Conservation (phyloP, 2,888 invertebrate species). For the Ptilodon capucinus region DNA sequence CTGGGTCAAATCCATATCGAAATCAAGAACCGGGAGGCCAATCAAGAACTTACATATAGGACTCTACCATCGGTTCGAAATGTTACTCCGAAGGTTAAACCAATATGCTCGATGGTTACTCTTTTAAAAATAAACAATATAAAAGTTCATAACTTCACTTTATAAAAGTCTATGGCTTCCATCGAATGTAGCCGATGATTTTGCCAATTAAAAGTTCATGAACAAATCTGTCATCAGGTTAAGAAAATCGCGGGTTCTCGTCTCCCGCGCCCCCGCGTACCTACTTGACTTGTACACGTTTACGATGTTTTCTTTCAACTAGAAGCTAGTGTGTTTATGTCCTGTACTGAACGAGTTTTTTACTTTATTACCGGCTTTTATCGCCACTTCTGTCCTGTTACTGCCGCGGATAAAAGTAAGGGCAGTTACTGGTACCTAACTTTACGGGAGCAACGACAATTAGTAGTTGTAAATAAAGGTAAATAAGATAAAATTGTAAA, state of each 20-base stretch:
- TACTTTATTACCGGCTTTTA: constrained; percentile 63
- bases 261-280: constrained; percentile 23
- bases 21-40: no score
- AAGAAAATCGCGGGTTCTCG: constrained; percentile 16
- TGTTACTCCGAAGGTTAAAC: no score
- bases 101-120: no score
- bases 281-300: constrained; percentile 67
- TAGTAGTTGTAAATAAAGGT: constrained; percentile 29
- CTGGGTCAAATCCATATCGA: no score
- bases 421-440: constrained; percentile 15
- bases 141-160: no score
- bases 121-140: no score
- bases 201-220: no score
- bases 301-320: constrained; percentile 73
- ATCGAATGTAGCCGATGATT: no score
- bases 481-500: constrained; percentile 34
- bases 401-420: constrained; percentile 39
- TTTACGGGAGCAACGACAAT: constrained; percentile 22
- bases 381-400: constrained; percentile 50
- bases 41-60: no score
- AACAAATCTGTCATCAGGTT: no score
- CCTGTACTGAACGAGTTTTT: constrained; percentile 64
- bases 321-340: constrained; percentile 63
- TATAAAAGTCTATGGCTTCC: no score
- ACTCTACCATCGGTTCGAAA: no score